phyloP scores from a whole-genome alignment of 2,888 invertebrate species.

The Herminia tarsipennalis region DNA sequence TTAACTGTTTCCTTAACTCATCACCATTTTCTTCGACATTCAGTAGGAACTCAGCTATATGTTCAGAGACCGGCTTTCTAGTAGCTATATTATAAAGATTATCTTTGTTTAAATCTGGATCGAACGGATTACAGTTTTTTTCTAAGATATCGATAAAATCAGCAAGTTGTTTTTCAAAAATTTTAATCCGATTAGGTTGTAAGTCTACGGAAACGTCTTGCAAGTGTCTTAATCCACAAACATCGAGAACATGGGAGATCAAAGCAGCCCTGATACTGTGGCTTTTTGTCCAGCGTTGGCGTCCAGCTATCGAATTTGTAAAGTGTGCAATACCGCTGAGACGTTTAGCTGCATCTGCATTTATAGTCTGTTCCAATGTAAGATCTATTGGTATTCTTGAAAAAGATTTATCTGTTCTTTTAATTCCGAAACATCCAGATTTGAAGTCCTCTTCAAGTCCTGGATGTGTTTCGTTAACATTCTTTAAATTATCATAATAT shows the following conservation, averaged over 20 bases:
- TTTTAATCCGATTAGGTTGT: slow-evolving; percentile 1
- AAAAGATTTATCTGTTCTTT: slow-evolving; percentile 36
- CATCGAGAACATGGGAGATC: slow-evolving; percentile 1
- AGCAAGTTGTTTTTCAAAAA: neutral
- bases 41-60: too few species aligned
- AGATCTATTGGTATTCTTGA: slow-evolving; percentile 39
- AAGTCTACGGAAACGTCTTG: slow-evolving; percentile 1
- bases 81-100: too few species aligned
- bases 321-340: slow-evolving; percentile 39
- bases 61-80: too few species aligned
- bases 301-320: slow-evolving; percentile 8
- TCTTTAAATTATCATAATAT: slow-evolving; percentile 31
- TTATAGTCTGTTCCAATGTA: slow-evolving; percentile 52
- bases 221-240: neutral
- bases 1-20: too few species aligned
- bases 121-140: neutral
- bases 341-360: slow-evolving; percentile 50
- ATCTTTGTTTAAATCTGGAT: neutral
- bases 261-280: neutral
- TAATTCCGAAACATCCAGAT: slow-evolving; percentile 19
- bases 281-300: slow-evolving; percentile 10
- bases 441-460: slow-evolving; percentile 23
- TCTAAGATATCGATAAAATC: neutral
- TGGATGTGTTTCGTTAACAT: slow-evolving; percentile 30
- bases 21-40: too few species aligned